A percentile compares a stretch with the other conserved stretches of the same genome.
These are phyloP conservation scores for Zootoca vivipara DNA, from an alignment of 2,113 vertebrate species.

Conservation along the genomic window DNA sequence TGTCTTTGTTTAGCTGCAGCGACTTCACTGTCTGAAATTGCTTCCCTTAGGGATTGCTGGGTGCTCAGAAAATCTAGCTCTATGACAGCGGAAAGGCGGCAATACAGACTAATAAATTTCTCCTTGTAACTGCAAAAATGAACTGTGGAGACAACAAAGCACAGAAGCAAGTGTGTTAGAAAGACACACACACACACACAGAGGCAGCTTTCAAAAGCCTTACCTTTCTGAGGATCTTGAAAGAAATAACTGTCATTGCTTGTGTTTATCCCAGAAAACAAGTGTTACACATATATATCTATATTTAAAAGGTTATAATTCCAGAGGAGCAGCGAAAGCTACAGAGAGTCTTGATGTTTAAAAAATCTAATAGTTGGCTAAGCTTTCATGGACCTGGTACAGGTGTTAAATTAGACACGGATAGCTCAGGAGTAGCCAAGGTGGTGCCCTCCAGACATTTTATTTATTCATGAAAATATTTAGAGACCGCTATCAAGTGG, in stretches of 20 bases:
- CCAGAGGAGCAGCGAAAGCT: background rate
- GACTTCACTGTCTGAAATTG: slow-evolving; percentile 93
- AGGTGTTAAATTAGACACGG: background rate
- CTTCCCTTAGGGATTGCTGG: slow-evolving; percentile 95
- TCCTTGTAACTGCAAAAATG: slow-evolving; percentile 97
- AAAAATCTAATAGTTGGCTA: background rate
- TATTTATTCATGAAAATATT: no score
- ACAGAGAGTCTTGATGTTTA: background rate
- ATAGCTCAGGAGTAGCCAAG: background rate
- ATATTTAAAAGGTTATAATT: no score
- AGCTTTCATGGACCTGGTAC: background rate
- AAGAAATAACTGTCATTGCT: background rate
- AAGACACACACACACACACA: no score
- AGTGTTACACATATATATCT: background rate
- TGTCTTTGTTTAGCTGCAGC: slow-evolving; percentile 91
- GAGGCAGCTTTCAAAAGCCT: slow-evolving; percentile 69
- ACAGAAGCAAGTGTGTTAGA: slow-evolving; percentile 74
- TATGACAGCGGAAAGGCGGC: slow-evolving; percentile 93
- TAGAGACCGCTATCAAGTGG: no score
- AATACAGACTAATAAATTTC: slow-evolving; percentile 96
- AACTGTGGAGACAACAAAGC: slow-evolving; percentile 81
- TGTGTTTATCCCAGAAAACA: background rate
- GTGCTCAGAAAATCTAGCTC: slow-evolving; percentile 96
- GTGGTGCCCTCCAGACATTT: no score
- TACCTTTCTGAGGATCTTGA: background rate